Percentiles rank a stretch among this genome's conserved stretches.
Evolutionary conservation across 2,797 vertebrate species (phyloP).

Genomic region (Poecilia gillii): DNA sequence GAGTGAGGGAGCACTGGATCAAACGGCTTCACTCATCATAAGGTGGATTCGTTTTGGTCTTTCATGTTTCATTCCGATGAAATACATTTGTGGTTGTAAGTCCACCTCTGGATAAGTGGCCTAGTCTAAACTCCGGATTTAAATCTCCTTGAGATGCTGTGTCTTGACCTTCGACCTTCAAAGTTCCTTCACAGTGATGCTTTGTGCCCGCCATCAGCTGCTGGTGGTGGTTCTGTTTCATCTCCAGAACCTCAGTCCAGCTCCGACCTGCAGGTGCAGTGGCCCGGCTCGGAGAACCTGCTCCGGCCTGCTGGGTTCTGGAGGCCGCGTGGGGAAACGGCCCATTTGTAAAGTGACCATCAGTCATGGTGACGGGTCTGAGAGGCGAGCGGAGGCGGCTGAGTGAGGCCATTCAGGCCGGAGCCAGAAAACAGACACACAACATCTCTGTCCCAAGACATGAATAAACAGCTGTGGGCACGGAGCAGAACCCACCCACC

Average conservation of each 20-base stretch:
- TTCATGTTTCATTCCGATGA: no score
- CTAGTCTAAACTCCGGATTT: no score
- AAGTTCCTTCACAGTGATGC: no score
- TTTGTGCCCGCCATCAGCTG: no score
- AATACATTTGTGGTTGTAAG: no score
- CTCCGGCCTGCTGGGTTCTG: background rate
- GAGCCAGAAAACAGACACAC: slow-evolving; percentile 48
- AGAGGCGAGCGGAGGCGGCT: slow-evolving; percentile 32
- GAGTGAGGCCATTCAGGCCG: slow-evolving; percentile 52
- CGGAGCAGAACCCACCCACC: background rate
- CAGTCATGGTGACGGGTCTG: slow-evolving; percentile 67
- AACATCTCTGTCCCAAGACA: slow-evolving; percentile 67
- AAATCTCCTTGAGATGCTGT: no score
- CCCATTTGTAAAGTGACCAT: slow-evolving; percentile 72
- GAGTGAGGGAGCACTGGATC: no score
- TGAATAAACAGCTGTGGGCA: slow-evolving; percentile 64
- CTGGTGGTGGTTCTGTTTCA: background rate
- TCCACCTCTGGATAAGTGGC: no score
- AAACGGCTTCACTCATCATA: no score
- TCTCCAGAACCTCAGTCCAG: background rate
- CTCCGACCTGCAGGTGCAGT: background rate
- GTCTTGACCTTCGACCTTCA: no score
- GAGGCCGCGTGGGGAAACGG: slow-evolving; percentile 54
- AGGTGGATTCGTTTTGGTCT: no score
- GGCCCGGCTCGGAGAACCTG: background rate